Conservation (phyloP, 2,888 invertebrate species). For the Coelinius sp. region DNA sequence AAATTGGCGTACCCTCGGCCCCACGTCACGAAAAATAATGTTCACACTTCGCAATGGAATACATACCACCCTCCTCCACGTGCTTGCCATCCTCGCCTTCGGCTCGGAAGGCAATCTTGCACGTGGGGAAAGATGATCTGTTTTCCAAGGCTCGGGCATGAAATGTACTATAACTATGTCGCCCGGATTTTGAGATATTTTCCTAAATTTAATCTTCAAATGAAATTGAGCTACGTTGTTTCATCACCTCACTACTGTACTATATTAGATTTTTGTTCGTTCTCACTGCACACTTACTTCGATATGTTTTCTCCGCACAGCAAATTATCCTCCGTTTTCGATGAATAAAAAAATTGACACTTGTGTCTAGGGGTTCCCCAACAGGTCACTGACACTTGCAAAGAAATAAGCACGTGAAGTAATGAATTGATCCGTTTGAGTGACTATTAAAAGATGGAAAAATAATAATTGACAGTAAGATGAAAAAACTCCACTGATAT, state of each 20-base stretch:
- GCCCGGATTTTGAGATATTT: background rate
- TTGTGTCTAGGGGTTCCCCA: background rate
- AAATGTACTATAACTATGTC: background rate
- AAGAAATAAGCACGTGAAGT: slow-evolving; percentile 1
- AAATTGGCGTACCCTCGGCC: too few relatives aligned
- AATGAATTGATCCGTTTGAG: background rate
- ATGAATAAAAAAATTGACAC: background rate
- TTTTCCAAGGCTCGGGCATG: background rate
- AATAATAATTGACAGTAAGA: too few relatives aligned
- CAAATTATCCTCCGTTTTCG: background rate
- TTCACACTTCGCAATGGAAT: too few relatives aligned
- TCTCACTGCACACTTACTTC: slow-evolving; percentile 16
- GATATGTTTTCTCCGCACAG: slow-evolving; percentile 4
- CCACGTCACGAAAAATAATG: too few relatives aligned
- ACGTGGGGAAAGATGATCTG: too few relatives aligned
- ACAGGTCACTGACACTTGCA: slow-evolving; percentile 47
- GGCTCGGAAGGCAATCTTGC: too few relatives aligned
- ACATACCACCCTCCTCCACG: too few relatives aligned
- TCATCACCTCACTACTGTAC: background rate
- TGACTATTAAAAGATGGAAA: too few relatives aligned
- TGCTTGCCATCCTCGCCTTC: too few relatives aligned
- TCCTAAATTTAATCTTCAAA: background rate
- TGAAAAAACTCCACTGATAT: too few relatives aligned
- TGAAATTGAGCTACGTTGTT: background rate
- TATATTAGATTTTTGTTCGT: background rate